Evolutionary conservation across 2,113 vertebrate species (phyloP), one percentile per base, ranked within the genome.

Genomic region (Crypturellus undulatus): DNA sequence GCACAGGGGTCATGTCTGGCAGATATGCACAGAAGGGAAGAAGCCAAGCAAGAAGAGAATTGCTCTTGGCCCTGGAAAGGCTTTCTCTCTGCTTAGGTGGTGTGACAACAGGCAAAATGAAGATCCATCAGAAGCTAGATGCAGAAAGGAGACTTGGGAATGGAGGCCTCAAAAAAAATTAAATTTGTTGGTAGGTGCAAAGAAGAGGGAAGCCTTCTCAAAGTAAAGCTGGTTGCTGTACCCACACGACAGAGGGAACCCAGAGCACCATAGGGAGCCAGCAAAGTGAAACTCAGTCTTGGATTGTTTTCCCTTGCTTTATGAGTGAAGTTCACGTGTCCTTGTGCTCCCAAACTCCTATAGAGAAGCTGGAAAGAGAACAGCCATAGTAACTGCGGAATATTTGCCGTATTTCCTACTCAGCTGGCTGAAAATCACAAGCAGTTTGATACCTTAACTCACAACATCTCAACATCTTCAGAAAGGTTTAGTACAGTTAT

Each of bases 341-440:
- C 86, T 73, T 25, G 10, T 16, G 36, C 85, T 96, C 86, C 87
- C 90, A 93, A 65, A 73, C 90, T 79, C 85, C 79, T 84, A 58
- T 65, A 62, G 87, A 80, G 84, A 91, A 47, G 72, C 51, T 84
- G 82, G 72, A 58, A 76, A 69, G 65, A 92, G 26, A 77, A 95
- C 91, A 92, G 82, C 65, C 77, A 52, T 32, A 73, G 36, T 43
- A 71, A 47, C 52, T 65, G 80, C 36, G n/a, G 64, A 77, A 70
- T 38, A 75, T 0, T 9, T 25, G 12, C 60, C 24, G 34, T 62
- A 70, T 70, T 51, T 51, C n/a, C 68, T 70, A 51, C 68, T 51
- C 47, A 70, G 34, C 68, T 34, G 58, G 69, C 69, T 86, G 67
- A 90, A 96, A 91, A 62, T 77, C 83, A 81, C 56, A 85, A 26